Percentiles rank a stretch among this genome's conserved stretches.
Evolutionary conservation across 2,113 vertebrate genomes (phyloP).

Genomic region (Merops nubicus): DNA sequence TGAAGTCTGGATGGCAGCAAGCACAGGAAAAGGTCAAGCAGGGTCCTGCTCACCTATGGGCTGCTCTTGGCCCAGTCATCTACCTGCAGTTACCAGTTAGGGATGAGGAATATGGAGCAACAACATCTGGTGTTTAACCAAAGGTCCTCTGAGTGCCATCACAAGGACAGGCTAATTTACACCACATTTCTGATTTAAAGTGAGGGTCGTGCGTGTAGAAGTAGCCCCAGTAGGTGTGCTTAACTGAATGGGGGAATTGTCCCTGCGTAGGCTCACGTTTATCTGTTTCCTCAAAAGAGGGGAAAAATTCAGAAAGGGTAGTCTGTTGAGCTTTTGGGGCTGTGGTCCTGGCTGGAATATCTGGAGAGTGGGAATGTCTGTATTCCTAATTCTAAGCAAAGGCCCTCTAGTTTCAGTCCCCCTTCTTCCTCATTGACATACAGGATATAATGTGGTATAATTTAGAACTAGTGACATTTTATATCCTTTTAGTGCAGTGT

Average conservation of each 20-base stretch:
- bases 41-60: background rate
- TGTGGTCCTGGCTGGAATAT: background rate
- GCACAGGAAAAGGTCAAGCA: background rate
- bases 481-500: background rate
- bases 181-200: background rate
- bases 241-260: background rate
- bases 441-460: background rate
- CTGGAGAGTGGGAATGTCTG: background rate
- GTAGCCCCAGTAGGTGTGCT: background rate
- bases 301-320: background rate
- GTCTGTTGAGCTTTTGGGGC: too few relatives aligned
- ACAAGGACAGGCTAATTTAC: background rate
- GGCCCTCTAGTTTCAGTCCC: background rate
- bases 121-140: rapidly evolving
- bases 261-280: background rate
- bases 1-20: background rate
- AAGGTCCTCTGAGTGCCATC: background rate
- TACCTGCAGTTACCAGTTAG: background rate
- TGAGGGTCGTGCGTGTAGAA: background rate
- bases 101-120: background rate
- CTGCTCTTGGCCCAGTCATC: background rate
- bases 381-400: background rate
- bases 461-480: background rate
- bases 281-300: background rate
- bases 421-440: background rate